Base-by-base conservation (phyloP, 2,888 invertebrate genomes). In the Helleia helle region DNA sequence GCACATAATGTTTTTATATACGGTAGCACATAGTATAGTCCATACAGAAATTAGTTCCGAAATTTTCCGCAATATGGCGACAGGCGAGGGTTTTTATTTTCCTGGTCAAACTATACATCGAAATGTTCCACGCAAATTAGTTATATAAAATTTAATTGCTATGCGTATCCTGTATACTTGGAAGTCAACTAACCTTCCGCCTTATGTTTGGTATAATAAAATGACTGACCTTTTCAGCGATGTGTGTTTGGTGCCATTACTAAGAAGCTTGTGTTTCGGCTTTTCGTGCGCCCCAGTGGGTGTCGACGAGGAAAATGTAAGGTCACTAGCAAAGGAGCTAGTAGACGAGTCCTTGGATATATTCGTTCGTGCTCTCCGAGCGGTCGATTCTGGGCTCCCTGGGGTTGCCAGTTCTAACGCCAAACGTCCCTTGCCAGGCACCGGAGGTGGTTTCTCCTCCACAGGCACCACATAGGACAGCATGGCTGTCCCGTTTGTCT, bases 401-500 rank as follows among this genome's bases (percentile, higher is more conserved):
- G 74, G 76, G 42, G 67, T 71, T 7, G 60, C 62, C 18, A 64
- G 51, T 51, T 85, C 86, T 46, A 86, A 61, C 28, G 76, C 73
- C 64, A 87, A 65, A 47, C 87, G 74, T 11, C 84, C 83, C 56
- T 88, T 86, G 38, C 65, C 85, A 51, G 72, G 87, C 68, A 58
- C 88, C 52, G 88, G 87, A 41, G 91, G 91, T 40, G 91, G 91
- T 70, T 92, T 92, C 67, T 92, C 91, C 62, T 91, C 92, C 61
- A 90, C 89, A 38, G 92, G 92, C 56, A 92, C 85, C 91, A 93
- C 91, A 69, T 93, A 92, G 53, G 92, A 92, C 83, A 93, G 84
- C 93, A 93, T 93, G 43, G 66, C 69, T 69, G 67, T 37, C 54
- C 42, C 27, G 38, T 38, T 36, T 17, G 13, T 39, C 36, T 34